Percentiles rank a stretch among this genome's conserved stretches.
phyloP scores from a whole-genome alignment of 35 echinoderm and acorn worm species.

The Chiridota heheva region DNA sequence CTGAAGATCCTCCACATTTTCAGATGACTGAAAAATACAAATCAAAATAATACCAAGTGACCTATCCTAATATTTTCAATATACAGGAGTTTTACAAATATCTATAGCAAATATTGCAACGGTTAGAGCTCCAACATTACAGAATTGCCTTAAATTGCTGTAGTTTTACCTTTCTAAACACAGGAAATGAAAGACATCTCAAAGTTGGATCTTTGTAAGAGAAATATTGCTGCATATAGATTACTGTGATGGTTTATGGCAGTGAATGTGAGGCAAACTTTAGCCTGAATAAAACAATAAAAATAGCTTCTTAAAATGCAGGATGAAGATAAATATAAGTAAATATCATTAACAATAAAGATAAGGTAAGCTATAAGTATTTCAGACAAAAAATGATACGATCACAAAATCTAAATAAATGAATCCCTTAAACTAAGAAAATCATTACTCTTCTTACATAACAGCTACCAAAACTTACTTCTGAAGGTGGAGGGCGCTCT shows the following conservation, averaged over 20 bases:
- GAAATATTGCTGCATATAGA: too few relatives aligned
- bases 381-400: background rate
- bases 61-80: background rate
- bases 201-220: too few relatives aligned
- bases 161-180: too few relatives aligned
- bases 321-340: background rate
- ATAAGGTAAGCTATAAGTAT: background rate
- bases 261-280: too few relatives aligned
- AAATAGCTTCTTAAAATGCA: too few relatives aligned
- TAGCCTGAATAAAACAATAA: too few relatives aligned
- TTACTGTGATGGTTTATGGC: too few relatives aligned
- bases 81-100: background rate
- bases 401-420: background rate
- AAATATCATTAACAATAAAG: background rate
- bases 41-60: background rate
- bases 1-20: constrained; percentile 38
- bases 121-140: background rate
- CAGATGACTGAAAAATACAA: background rate
- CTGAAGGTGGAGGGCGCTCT: constrained; percentile 30
- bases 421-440: background rate
- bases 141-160: too few relatives aligned
- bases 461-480: constrained; percentile 22
- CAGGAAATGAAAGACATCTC: too few relatives aligned
- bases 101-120: background rate
- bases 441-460: background rate